Evolutionary conservation across 1,140 invertebrate genomes (phyloP).

Genomic region (Grapholita molesta): DNA sequence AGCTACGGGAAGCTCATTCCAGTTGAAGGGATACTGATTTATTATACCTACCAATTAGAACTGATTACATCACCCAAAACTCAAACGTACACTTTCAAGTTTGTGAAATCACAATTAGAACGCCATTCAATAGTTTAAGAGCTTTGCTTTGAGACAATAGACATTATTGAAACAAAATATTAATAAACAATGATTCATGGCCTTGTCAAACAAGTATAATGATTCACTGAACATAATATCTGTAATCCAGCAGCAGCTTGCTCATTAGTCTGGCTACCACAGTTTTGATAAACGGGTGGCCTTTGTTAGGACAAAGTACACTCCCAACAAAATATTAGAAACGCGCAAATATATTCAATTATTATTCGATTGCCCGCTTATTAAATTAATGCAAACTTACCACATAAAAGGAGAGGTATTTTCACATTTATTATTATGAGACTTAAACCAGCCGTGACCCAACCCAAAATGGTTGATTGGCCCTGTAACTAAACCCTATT

Average conservation of each 20-base stretch:
- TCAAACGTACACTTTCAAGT: neutral
- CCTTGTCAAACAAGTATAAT: neutral
- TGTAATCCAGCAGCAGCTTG: neutral
- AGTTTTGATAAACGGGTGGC: neutral
- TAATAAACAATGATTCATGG: neutral
- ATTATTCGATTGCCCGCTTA: neutral
- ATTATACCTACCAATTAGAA: neutral
- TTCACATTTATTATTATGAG: constrained; percentile 6
- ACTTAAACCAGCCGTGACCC: neutral
- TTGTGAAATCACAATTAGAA: too few species aligned
- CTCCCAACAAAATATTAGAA: neutral
- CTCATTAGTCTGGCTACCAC: neutral
- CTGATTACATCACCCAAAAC: neutral
- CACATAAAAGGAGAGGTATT: neutral
- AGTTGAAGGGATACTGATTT: neutral
- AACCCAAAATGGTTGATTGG: neutral
- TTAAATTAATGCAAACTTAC: neutral
- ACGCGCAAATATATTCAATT: neutral
- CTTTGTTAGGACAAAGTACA: neutral
- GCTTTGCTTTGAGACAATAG: neutral
- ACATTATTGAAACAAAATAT: neutral
- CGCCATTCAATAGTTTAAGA: too few species aligned
- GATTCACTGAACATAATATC: neutral
- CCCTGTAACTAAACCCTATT: constrained; percentile 8
- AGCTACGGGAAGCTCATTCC: constrained; percentile 19